Base-by-base conservation (phyloP, 2,113 vertebrate species). In the Eulacestoma nigropectus region DNA sequence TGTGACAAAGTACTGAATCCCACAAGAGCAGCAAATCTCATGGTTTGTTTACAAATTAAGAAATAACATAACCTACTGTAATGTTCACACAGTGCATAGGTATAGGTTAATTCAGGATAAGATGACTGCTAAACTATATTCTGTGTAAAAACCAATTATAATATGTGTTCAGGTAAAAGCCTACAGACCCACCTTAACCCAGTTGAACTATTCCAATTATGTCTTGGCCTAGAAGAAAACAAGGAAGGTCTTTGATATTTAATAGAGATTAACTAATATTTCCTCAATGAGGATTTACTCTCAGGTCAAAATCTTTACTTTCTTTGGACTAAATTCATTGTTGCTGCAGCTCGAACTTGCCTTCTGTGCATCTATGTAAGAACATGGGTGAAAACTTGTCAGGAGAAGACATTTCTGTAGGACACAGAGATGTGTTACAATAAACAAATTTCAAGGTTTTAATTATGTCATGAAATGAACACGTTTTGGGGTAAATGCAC, bases 351-450 rank as follows among this genome's bases (percentile, higher is more conserved):
- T 68, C 29, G 11, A 89, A 23, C 20, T 19, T 22, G 10, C 32
- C 3, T 69, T 10, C 30, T 32, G 11, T n/a, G 26, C 1, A 1
- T 16, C 46, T 2, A 0, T 5, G 0, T 56, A 47, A 56, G n/a
- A 49, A n/a, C 27, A 26, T 1, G 4, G 30, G 46, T 23, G 19
- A 86, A 88, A 76, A 39, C 33, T 9, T 19, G 5, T 25, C 25
- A 50, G 47, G 9, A 82, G 8, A 47, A 65, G 50, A 35, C 13
- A 47, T 60, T 79, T 80, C 55, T 86, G 11, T n/a, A n/a, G 47
- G 14, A 47, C 26, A 23, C 19, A 52, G 37, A 49, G 12, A 50
- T 37, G 8, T 26, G 33, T 23, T 67, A 41, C 22, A 46, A 23
- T 41, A 89, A 94, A 63, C 17, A 23, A n/a, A 7, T 50, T 50